phyloP scores from a whole-genome alignment of 2,888 invertebrate species.

The Drosophila algonquin region DNA sequence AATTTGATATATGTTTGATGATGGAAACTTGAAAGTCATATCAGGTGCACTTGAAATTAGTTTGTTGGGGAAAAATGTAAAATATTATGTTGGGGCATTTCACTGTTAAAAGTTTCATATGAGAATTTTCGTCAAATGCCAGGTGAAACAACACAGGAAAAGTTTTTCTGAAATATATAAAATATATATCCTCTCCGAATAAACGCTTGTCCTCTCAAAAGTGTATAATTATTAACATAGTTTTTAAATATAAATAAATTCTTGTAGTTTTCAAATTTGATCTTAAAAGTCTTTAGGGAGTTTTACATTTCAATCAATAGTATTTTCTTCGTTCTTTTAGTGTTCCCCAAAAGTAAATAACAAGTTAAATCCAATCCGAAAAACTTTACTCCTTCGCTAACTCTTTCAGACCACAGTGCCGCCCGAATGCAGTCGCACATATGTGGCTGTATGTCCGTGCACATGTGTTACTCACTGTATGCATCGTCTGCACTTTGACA shows the following conservation, averaged over 20 bases:
- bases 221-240: too few species aligned
- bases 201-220: too few species aligned
- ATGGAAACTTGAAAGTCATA: constrained; percentile 13
- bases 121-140: not conserved
- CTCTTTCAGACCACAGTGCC: constrained; percentile 24
- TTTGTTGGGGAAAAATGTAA: not conserved
- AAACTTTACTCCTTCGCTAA: constrained; percentile 6
- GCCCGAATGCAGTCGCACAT: constrained; percentile 2
- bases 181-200: too few species aligned
- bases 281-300: too few species aligned
- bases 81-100: not conserved
- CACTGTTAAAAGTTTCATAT: not conserved
- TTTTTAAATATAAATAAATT: not conserved
- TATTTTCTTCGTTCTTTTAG: not conserved
- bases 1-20: constrained; percentile 29
- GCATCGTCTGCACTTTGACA: constrained; percentile 40
- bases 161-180: too few species aligned
- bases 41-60: constrained; percentile 16
- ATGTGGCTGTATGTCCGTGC: constrained; percentile 16
- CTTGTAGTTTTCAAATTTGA: too few species aligned
- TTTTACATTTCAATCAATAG: too few species aligned
- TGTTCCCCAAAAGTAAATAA: constrained; percentile 1
- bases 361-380: not conserved
- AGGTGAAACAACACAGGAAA: not conserved
- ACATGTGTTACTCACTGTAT: constrained; percentile 32